phyloP scores from a whole-genome alignment of 2,888 invertebrate genomes.

The Gymnocheta viridis region DNA sequence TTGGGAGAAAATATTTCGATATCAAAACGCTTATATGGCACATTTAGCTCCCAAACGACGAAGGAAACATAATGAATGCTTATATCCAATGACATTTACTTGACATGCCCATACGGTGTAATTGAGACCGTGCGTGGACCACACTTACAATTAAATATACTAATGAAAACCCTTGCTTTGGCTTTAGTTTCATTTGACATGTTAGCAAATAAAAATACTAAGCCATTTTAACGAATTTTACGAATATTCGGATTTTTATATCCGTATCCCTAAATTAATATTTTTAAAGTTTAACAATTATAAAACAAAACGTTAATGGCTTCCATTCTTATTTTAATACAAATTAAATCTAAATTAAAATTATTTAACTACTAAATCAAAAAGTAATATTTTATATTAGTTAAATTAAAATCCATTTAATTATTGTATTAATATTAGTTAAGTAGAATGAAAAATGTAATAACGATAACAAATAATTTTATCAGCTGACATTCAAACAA shows the following conservation, averaged over 20 bases:
- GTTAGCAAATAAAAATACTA: slow-evolving; percentile 81
- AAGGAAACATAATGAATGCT: neutral
- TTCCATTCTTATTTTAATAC: slow-evolving; percentile 59
- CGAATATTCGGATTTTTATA: slow-evolving; percentile 45
- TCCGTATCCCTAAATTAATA: slow-evolving; percentile 43
- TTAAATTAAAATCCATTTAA: slow-evolving; percentile 57
- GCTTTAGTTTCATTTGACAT: slow-evolving; percentile 82
- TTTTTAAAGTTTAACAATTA: neutral
- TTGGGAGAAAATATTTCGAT: neutral
- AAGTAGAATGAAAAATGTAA: slow-evolving; percentile 51
- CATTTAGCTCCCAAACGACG: neutral
- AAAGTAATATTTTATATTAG: slow-evolving; percentile 45
- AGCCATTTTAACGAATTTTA: slow-evolving; percentile 73
- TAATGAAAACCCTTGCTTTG: slow-evolving; percentile 61
- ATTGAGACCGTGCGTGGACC: neutral
- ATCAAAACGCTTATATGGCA: neutral
- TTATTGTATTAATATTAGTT: slow-evolving; percentile 57
- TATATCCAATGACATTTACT: slow-evolving; percentile 22
- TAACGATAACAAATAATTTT: slow-evolving; percentile 44
- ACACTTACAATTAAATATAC: neutral
- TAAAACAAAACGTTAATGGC: slow-evolving; percentile 49
- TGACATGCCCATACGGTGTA: slow-evolving; percentile 23
- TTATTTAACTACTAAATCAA: slow-evolving; percentile 44
- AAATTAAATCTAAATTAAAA: slow-evolving; percentile 30
- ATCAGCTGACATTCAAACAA: slow-evolving; percentile 42